A percentile compares a stretch with the other conserved stretches of the same genome.
phyloP scores from a whole-genome alignment of 2,113 vertebrate species.

The Varanus salvator region DNA sequence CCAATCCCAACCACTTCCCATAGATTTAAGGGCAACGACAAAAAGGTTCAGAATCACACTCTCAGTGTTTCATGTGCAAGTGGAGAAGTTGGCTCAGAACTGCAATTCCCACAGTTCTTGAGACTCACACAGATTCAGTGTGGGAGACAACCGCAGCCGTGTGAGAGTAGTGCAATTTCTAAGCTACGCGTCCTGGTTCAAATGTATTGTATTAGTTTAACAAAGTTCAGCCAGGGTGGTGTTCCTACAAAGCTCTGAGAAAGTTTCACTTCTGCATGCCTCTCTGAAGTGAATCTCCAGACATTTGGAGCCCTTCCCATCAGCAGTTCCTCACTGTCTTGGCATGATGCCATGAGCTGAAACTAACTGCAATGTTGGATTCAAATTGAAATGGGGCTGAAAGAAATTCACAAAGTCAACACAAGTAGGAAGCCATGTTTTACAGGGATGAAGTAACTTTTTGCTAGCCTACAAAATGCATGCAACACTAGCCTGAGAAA shows the following conservation, averaged over 20 bases:
- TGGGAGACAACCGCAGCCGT: not conserved
- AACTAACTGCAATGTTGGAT: constrained; percentile 58
- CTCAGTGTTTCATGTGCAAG: not conserved
- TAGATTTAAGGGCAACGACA: not conserved
- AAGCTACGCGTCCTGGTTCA: not conserved
- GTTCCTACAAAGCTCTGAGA: constrained; percentile 32
- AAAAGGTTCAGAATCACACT: not conserved
- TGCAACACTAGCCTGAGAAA: not conserved
- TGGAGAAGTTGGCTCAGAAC: not conserved
- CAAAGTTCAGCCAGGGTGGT: constrained; percentile 13
- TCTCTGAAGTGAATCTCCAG: constrained; percentile 46
- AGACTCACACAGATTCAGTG: not conserved
- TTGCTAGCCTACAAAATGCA: constrained; percentile 53
- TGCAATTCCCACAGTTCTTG: not conserved
- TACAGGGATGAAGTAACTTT: constrained; percentile 57
- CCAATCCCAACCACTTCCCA: not conserved
- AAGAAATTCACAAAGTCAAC: constrained; percentile 41
- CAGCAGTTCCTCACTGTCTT: constrained; percentile 43
- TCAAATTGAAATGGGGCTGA: constrained; percentile 36
- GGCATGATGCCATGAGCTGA: constrained; percentile 40
- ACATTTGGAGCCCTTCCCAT: constrained; percentile 46
- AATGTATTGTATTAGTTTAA: not conserved
- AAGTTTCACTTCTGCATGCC: constrained; percentile 26
- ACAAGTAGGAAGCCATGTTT: constrained; percentile 58
- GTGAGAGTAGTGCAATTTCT: not conserved